Base-by-base conservation (phyloP, 2,113 vertebrate genomes). In the Amphilophus citrinellus region DNA sequence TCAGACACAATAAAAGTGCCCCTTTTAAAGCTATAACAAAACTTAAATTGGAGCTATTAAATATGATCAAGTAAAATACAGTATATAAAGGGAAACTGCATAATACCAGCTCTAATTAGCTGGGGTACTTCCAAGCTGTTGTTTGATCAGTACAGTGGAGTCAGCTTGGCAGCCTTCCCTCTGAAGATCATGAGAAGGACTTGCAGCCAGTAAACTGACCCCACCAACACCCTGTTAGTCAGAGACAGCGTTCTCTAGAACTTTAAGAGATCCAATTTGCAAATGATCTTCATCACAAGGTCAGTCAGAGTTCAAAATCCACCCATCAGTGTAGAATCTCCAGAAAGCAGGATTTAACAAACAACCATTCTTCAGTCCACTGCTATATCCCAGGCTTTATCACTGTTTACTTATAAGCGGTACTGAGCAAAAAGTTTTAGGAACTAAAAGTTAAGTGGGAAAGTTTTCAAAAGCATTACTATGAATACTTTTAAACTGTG, bases 101-200 rank as follows among this genome's bases (percentile, higher is more conserved):
- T 73, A 83, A 77, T 27, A 53, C 27, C 71, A 65, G 42, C 13
- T 77, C 71, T 75, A 91, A 79, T 91, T 87, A 87, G 56, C 59
- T 11, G 11, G 42, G 79, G 47, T 63, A 50, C 68, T 61, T 77
- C 32, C 15, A 77, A 76, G 76, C 58, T 77, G 62, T 77, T 86
- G 83, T 91, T 57, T 75, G 61, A 87, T 83, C 62, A 42, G 62
- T 50, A 68, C 66, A 35, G 62, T 58, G 77, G 60, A 79, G 61
- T 83, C 32, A n/a, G 17, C 71, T 87, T 88, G 88, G 84, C 84
- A 80, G 42, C 10, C 6, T 76, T 88, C 86, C 86, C 79, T 62
- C 6, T 63, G 71, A 57, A 30, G 76, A 73, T 66, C 79, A 63
- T 83, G 84, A 84, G 80, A 80, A 35, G 57, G 27, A 78, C n/a